Percentiles rank a stretch among this genome's conserved stretches.
phyloP scores from a whole-genome alignment of 1,140 invertebrate genomes.

The Streblospio benedicti region DNA sequence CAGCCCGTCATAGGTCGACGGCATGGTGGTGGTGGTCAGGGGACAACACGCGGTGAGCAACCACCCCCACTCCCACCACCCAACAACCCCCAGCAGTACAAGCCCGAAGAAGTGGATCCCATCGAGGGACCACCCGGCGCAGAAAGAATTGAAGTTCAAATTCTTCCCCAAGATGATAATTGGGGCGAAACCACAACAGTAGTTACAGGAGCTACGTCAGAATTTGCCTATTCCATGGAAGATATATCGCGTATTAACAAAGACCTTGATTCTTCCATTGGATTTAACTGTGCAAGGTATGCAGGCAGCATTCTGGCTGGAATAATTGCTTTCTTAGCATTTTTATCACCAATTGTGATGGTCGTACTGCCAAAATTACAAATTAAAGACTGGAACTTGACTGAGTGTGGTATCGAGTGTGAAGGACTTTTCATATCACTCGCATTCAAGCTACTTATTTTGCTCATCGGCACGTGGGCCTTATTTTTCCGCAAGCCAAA shows the following conservation, averaged over 20 bases:
- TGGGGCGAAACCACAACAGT: slow-evolving; percentile 97
- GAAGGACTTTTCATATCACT: slow-evolving; percentile 82
- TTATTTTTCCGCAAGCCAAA: slow-evolving; percentile 49
- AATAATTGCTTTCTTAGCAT: slow-evolving; percentile 68
- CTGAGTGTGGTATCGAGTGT: slow-evolving; percentile 70
- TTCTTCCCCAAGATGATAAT: slow-evolving; percentile 85
- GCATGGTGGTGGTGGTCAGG: neutral
- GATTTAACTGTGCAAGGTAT: slow-evolving; percentile 46
- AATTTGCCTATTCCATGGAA: slow-evolving; percentile 71
- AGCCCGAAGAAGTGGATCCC: slow-evolving; percentile 16
- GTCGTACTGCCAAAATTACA: slow-evolving; percentile 72
- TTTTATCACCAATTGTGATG: slow-evolving; percentile 88
- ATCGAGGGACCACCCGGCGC: slow-evolving; percentile 36
- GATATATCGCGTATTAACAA: slow-evolving; percentile 54
- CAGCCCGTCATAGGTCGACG: neutral
- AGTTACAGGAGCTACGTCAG: slow-evolving; percentile 91
- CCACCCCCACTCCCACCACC: slow-evolving; percentile 8
- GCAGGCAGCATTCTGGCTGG: slow-evolving; percentile 63
- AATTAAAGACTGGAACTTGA: slow-evolving; percentile 51
- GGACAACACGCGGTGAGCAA: slow-evolving; percentile 24
- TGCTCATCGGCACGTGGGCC: slow-evolving; percentile 89
- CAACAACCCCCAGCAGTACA: slow-evolving; percentile 13
- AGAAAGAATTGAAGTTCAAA: slow-evolving; percentile 74
- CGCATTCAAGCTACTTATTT: slow-evolving; percentile 80
- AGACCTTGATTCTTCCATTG: slow-evolving; percentile 37